phyloP scores from a whole-genome alignment of 2,888 invertebrate species.

The Steinernema carpocapsae region DNA sequence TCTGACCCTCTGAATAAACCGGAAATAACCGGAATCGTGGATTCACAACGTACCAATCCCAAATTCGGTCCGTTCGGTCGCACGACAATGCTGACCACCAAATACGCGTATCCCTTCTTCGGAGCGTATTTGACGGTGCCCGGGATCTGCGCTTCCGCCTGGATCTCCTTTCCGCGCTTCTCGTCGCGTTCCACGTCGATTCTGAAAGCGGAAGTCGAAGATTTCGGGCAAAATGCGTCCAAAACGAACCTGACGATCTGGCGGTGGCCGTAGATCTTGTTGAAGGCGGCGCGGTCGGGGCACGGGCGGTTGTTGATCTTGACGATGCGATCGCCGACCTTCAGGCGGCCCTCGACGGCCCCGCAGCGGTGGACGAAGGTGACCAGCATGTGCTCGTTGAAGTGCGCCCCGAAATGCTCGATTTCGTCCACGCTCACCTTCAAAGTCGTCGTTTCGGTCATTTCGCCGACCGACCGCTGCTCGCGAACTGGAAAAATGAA shows the following conservation, averaged over 20 bases:
- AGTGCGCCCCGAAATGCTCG: slow-evolving; percentile 21
- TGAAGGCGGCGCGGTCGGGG: slow-evolving; percentile 17
- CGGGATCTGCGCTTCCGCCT: neutral
- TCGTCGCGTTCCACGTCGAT: slow-evolving; percentile 27
- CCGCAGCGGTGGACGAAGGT: slow-evolving; percentile 14
- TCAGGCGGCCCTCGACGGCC: slow-evolving; percentile 68
- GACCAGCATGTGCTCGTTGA: slow-evolving; percentile 28
- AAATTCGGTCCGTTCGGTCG: slow-evolving; percentile 15
- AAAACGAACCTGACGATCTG: slow-evolving; percentile 5
- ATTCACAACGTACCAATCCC: neutral
- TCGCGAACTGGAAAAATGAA: too few relatives aligned
- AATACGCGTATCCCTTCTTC: neutral
- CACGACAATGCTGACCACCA: neutral
- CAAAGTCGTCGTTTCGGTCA: neutral
- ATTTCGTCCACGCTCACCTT: slow-evolving; percentile 21
- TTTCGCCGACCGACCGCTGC: too few relatives aligned
- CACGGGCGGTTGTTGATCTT: neutral
- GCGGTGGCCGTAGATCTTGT: slow-evolving; percentile 27
- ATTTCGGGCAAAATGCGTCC: neutral
- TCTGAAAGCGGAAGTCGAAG: neutral
- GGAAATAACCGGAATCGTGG: neutral
- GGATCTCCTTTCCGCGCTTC: slow-evolving; percentile 21
- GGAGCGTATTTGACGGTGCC: neutral
- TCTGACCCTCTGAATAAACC: neutral
- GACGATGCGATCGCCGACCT: slow-evolving; percentile 67